These are phyloP conservation scores for Palythoa caribaeorum DNA, from an alignment of 92 coral and sea anemone genomes.

Conservation along the genomic window DNA sequence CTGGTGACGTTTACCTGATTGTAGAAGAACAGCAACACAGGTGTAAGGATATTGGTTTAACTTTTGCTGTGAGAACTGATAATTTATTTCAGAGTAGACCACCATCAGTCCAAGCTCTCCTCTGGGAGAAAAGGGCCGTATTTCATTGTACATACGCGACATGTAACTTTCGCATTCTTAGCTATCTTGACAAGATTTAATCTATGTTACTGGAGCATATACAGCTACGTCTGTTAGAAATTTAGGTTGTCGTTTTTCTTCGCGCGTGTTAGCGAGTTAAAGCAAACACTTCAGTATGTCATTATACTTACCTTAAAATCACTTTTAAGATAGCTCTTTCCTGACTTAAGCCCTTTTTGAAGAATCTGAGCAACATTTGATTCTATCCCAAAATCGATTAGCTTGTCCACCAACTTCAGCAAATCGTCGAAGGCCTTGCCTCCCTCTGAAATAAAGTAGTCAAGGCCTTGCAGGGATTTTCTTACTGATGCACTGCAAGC, in stretches of 20 bases:
- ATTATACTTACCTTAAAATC: slow-evolving; percentile 37
- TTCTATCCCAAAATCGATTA: slow-evolving; percentile 55
- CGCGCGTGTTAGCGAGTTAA: neutral
- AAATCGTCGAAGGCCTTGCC: slow-evolving; percentile 69
- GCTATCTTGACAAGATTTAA: too few relatives aligned
- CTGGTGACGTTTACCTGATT: slow-evolving; percentile 55
- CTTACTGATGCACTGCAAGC: slow-evolving; percentile 66
- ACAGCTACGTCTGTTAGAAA: neutral
- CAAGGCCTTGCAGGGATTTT: slow-evolving; percentile 69
- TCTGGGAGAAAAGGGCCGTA: too few relatives aligned
- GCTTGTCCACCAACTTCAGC: slow-evolving; percentile 36
- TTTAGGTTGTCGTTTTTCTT: neutral
- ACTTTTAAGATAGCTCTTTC: slow-evolving; percentile 26
- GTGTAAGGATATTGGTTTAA: neutral
- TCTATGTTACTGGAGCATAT: too few relatives aligned
- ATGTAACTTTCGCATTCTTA: too few relatives aligned
- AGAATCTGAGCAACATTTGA: slow-evolving; percentile 15
- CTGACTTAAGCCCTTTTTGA: slow-evolving; percentile 36
- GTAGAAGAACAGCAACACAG: neutral
- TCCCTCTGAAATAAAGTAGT: slow-evolving; percentile 39
- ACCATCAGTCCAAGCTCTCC: neutral
- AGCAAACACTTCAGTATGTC: neutral
- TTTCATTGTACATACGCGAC: too few relatives aligned
- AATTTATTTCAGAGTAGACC: neutral
- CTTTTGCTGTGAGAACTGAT: neutral